Percentiles rank a stretch among this genome's conserved stretches.
Evolutionary conservation across 2,113 vertebrate genomes (phyloP).

Genomic region (Petroica traversi): DNA sequence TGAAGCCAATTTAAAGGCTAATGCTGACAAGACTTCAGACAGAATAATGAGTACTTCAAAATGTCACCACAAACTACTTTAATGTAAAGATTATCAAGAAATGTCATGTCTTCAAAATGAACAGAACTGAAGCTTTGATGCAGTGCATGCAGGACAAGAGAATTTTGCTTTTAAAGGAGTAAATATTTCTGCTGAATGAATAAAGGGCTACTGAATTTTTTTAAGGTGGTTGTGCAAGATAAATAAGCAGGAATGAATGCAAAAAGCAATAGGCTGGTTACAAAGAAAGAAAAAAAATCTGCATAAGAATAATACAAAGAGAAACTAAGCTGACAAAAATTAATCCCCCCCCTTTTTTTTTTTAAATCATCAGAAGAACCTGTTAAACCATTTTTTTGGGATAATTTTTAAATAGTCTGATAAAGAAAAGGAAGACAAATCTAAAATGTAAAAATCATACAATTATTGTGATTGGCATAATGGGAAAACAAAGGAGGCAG

Average conservation of each 20-base stretch:
- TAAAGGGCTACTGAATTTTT: background rate
- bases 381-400: background rate
- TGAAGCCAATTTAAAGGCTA: background rate
- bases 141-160: background rate
- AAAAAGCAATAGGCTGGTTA: background rate
- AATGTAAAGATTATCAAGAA: background rate
- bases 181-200: background rate
- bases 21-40: background rate
- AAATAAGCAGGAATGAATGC: background rate
- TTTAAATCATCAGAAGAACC: accelerated
- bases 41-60: background rate
- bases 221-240: background rate
- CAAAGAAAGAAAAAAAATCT: background rate
- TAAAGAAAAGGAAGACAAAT: background rate
- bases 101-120: background rate
- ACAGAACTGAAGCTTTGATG: accelerated
- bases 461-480: background rate
- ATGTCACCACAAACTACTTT: background rate
- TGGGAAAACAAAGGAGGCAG: accelerated
- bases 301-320: background rate
- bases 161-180: background rate
- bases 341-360: accelerated
- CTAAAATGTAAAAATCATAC: background rate
- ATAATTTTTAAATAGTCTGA: background rate
- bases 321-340: background rate